phyloP scores from a whole-genome alignment of 2,113 vertebrate species.

The Antechinus stuartii region DNA sequence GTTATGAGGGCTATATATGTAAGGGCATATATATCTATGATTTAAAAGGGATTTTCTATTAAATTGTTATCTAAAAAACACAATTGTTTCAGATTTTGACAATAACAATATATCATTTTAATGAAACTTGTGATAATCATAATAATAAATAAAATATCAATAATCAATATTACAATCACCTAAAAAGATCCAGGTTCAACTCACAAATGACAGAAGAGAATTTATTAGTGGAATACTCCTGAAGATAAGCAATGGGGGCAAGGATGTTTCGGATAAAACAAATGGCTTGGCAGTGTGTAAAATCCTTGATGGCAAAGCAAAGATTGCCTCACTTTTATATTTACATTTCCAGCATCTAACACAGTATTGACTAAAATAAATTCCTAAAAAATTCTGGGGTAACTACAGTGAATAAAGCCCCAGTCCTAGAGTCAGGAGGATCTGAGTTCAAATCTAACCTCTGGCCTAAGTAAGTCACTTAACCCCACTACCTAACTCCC shows the following conservation, averaged over 20 bases:
- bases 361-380: neutral
- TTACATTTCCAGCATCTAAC: neutral
- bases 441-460: too few species aligned
- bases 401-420: too few species aligned
- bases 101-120: neutral
- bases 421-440: too few species aligned
- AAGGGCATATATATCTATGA: neutral
- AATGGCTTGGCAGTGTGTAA: neutral
- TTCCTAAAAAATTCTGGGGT: neutral
- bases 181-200: neutral
- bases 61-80: neutral
- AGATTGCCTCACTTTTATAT: too few species aligned
- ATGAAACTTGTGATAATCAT: neutral
- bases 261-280: neutral
- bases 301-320: neutral
- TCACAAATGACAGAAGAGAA: neutral
- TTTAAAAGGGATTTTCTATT: neutral
- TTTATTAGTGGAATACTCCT: neutral
- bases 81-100: neutral
- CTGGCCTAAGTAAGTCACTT: too few species aligned
- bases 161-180: neutral
- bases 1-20: too few species aligned
- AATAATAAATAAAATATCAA: neutral
- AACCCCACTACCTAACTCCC: too few species aligned
- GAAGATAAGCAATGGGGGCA: neutral